Evolutionary conservation across 2,888 invertebrate genomes (phyloP).

Genomic region (Strigamia crassipes): DNA sequence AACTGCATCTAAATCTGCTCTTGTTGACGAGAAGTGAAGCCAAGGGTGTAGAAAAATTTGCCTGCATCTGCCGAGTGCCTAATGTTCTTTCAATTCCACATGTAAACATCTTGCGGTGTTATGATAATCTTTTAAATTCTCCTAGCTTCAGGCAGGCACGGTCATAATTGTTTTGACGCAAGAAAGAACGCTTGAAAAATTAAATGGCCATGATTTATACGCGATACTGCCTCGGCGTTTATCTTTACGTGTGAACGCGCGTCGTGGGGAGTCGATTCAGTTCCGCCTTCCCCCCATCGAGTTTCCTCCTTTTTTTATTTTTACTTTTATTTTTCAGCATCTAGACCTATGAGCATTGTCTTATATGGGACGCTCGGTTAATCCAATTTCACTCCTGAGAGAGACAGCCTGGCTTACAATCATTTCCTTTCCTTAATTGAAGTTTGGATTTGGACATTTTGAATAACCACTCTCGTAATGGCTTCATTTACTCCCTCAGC

Average conservation of each 20-base stretch:
- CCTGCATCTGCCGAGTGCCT: slow-evolving; percentile 1
- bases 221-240: slow-evolving; percentile 22
- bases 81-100: slow-evolving; percentile 23
- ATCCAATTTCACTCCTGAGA: slow-evolving; percentile 43
- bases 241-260: slow-evolving; percentile 43
- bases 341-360: neutral
- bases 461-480: slow-evolving; percentile 43
- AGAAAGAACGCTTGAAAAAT: slow-evolving; percentile 39
- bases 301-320: neutral
- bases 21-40: slow-evolving; percentile 27
- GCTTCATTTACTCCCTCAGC: slow-evolving; percentile 33
- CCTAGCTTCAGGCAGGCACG: neutral
- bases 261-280: slow-evolving; percentile 28
- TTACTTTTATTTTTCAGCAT: neutral
- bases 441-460: slow-evolving; percentile 45
- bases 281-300: slow-evolving; percentile 17
- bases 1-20: slow-evolving; percentile 28
- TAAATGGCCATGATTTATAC: slow-evolving; percentile 44
- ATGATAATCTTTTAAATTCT: slow-evolving; percentile 33
- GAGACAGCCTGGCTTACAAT: slow-evolving; percentile 23
- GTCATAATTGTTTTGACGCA: slow-evolving; percentile 28
- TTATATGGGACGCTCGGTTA: slow-evolving; percentile 32
- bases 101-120: slow-evolving; percentile 28
- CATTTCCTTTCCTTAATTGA: slow-evolving; percentile 46
- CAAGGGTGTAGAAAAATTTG: slow-evolving; percentile 15